These are phyloP conservation scores for Penaeus vannamei DNA, from an alignment of 1,140 invertebrate species.

Conservation along the genomic window DNA sequence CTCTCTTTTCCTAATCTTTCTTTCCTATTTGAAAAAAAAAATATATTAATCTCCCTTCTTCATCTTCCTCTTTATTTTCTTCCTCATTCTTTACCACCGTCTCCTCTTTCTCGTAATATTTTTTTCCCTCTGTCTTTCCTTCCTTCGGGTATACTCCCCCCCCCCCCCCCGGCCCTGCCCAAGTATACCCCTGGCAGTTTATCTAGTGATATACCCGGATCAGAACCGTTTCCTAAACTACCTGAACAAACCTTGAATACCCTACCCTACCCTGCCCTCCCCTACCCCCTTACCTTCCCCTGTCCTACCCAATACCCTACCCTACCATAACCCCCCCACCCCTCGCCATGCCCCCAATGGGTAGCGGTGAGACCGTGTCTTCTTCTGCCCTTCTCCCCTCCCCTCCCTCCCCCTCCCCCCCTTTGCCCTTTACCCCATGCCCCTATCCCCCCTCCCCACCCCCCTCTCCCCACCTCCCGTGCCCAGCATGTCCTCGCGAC, in stretches of 20 bases:
- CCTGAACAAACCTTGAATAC: background rate
- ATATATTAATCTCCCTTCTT: no score
- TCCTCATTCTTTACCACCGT: no score
- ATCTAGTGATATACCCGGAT: no score
- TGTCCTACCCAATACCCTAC: background rate
- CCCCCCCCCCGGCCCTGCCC: background rate
- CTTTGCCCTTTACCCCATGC: background rate
- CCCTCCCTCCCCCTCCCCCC: background rate
- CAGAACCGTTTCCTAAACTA: no score
- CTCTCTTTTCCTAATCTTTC: no score
- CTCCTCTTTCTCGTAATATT: background rate
- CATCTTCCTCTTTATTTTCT: no score
- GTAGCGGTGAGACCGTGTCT: constrained; percentile 37
- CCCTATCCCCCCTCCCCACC: background rate
- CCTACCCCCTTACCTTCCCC: background rate
- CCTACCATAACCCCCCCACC: background rate
- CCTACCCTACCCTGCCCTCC: background rate
- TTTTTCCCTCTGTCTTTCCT: background rate
- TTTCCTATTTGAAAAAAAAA: no score
- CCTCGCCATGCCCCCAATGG: constrained; percentile 21
- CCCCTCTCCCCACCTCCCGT: background rate
- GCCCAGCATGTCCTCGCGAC: background rate
- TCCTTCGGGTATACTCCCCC: background rate
- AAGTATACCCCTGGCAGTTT: no score
- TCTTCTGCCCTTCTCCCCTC: background rate